Percentiles rank a stretch among this genome's conserved stretches.
Conservation (phyloP, 2,888 invertebrate genomes). For the Xiphydria camelus region DNA sequence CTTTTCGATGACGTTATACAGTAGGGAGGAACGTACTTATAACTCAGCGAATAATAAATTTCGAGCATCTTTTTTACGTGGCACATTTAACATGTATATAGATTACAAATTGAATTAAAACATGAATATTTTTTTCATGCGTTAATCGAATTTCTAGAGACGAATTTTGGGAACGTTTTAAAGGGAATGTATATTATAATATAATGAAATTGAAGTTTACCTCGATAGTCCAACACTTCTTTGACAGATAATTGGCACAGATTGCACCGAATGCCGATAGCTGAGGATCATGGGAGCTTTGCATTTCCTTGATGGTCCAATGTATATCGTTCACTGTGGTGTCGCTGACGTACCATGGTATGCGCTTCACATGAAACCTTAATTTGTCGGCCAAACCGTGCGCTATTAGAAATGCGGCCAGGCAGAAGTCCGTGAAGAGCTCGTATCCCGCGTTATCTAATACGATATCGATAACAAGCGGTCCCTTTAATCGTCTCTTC, state of each 20-base stretch:
- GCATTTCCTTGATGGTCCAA: constrained; percentile 66
- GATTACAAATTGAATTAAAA: too few relatives aligned
- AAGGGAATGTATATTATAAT: too few relatives aligned
- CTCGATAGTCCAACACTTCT: constrained; percentile 58
- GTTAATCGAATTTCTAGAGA: too few relatives aligned
- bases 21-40: too few relatives aligned
- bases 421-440: constrained; percentile 82
- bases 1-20: too few relatives aligned
- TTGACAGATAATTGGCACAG: constrained; percentile 64
- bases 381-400: constrained; percentile 67
- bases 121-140: too few relatives aligned
- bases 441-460: constrained; percentile 96
- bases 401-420: constrained; percentile 78
- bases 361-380: constrained; percentile 81
- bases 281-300: constrained; percentile 28
- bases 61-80: too few relatives aligned
- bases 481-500: constrained; percentile 47
- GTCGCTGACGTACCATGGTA: constrained; percentile 97
- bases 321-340: constrained; percentile 75
- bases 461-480: constrained; percentile 67
- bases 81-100: too few relatives aligned
- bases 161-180: too few relatives aligned
- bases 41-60: too few relatives aligned
- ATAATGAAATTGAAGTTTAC: too few relatives aligned
- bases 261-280: constrained; percentile 61